Conservation (phyloP, 2,797 vertebrate genomes). For the Lepidocolaptes lacrymiger region DNA sequence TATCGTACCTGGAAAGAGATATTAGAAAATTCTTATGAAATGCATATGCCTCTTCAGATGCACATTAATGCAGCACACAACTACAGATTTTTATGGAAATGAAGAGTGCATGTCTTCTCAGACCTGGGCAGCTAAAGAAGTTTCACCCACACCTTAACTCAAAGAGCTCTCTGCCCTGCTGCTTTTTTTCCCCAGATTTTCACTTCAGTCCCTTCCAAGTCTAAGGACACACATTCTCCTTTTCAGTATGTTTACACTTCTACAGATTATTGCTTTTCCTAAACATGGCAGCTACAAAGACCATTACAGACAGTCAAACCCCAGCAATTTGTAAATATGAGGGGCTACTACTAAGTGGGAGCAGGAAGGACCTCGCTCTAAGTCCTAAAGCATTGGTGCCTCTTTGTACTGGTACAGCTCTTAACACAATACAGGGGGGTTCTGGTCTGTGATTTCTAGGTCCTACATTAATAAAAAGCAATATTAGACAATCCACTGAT, state of each 20-base stretch:
- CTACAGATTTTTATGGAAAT: not conserved
- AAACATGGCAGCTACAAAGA: not conserved
- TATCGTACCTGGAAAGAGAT: slow-evolving; percentile 83
- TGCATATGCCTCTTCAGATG: not conserved
- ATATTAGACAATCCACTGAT: not conserved
- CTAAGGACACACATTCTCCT: not conserved
- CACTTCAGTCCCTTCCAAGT: not conserved
- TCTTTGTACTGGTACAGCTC: not conserved
- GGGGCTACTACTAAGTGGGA: not conserved
- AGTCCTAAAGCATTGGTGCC: not conserved
- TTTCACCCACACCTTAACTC: not conserved
- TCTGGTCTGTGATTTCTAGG: not conserved
- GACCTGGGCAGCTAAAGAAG: not conserved
- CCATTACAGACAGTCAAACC: not conserved
- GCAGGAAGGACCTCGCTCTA: not conserved
- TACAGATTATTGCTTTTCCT: not conserved
- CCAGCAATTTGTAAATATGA: not conserved
- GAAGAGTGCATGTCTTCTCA: not conserved
- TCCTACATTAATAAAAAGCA: not conserved
- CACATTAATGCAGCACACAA: not conserved
- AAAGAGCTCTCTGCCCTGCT: not conserved
- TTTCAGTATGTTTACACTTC: not conserved
- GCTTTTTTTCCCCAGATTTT: not conserved
- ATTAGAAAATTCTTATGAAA: not conserved
- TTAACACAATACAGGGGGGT: not conserved